Evolutionary conservation across 2,797 vertebrate genomes (phyloP), one percentile per base, ranked within the genome.

Genomic region (Falco rusticolus): DNA sequence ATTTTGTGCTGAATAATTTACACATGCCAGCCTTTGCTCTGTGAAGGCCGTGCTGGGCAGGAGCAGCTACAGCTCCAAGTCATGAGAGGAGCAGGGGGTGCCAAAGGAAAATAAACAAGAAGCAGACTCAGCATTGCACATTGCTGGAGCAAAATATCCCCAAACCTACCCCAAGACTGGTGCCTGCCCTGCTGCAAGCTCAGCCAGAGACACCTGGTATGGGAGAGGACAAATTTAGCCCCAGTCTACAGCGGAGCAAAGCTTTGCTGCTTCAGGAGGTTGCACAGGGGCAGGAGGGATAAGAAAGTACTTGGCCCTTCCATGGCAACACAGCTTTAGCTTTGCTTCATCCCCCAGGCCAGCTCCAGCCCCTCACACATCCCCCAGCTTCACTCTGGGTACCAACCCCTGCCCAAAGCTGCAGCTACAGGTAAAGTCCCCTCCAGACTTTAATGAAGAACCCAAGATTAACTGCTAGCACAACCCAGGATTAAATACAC

Each of bases 1-100:
- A 87, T 87, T 84, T 56, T 7, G 2, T 53, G 48, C 28, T 90
- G 90, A 96, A 96, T 96, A 88, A 96, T 94, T 88, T 65, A 95
- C 56, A 59, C 70, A 2, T 4, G 3, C 45, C 60, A 80, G 76
- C 18, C 16, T 70, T 45, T 63, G 63, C 60, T 34, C 56, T 1
- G 0, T 2, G 33, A 87, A 80, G 66, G 66, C 71, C 1, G 1
- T 60, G 72, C 60, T 80, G 79, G 57, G 68, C 2, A 0, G 61
- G 37, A 94, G 87, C 64, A 84, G 54, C 69, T 54, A 64, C 79
- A 91, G 43, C 79, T 92, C 57, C 1, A 3, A 85, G 82, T 29
- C 8, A 13, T 18, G 57, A 33, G 89, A 87, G 60, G 39, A 93
- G 47, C 68, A 71, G 11, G 20, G 18, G 11, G 8, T 76, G 87